A percentile compares a stretch with the other conserved stretches of the same genome.
Evolutionary conservation across 1,140 invertebrate genomes (phyloP).

Genomic region (Paraescarpia echinospica): DNA sequence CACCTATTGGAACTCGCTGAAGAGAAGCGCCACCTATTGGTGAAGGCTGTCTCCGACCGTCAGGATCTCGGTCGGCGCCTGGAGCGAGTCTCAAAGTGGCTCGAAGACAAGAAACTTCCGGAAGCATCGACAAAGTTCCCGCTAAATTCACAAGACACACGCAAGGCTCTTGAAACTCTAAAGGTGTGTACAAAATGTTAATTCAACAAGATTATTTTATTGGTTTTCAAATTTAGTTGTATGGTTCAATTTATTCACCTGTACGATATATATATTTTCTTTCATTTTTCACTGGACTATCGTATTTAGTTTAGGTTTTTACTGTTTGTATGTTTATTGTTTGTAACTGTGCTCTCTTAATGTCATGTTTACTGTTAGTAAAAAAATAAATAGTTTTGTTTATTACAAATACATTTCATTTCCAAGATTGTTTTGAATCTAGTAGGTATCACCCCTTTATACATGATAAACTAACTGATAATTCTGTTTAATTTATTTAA

Average conservation of each 20-base stretch:
- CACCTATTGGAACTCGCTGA: constrained; percentile 44
- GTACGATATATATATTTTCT: neutral
- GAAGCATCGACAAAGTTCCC: constrained; percentile 1
- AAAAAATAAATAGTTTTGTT: no score
- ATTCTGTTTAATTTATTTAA: neutral
- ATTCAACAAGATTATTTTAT: neutral
- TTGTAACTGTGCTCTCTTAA: neutral
- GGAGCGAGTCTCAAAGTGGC: constrained; percentile 76
- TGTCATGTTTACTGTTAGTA: neutral
- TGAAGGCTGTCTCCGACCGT: constrained; percentile 61
- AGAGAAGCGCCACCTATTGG: constrained; percentile 34
- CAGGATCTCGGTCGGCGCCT: constrained; percentile 77
- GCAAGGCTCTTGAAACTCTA: neutral
- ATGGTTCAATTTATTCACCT: neutral
- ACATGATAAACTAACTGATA: no score
- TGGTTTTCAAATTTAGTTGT: neutral
- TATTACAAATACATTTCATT: no score
- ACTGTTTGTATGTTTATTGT: neutral
- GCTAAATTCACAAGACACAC: neutral
- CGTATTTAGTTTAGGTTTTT: neutral
- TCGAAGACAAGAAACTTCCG: constrained; percentile 58
- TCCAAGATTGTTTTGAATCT: no score
- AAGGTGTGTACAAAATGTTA: constrained; percentile 6
- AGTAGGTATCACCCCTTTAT: no score
- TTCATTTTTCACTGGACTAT: neutral